These are phyloP conservation scores for Siderastrea radians DNA, from an alignment of 92 coral and sea anemone genomes.

Conservation along the genomic window DNA sequence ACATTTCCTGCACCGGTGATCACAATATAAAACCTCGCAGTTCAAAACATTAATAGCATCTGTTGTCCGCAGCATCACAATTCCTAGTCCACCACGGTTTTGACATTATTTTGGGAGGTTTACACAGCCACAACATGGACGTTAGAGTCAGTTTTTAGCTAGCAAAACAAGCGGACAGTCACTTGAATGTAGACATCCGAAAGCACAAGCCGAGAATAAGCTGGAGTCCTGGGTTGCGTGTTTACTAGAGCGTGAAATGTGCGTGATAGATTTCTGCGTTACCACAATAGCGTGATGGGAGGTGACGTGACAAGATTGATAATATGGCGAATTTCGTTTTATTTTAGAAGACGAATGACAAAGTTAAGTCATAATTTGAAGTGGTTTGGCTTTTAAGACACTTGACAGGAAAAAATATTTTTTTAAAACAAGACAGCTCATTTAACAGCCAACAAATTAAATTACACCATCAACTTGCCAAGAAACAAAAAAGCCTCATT, in stretches of 20 bases:
- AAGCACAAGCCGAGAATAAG: not conserved
- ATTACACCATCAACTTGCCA: not conserved
- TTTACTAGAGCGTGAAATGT: constrained; percentile 29
- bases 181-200: not conserved
- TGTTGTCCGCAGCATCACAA: constrained; percentile 5
- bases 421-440: not conserved
- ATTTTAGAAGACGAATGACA: not conserved
- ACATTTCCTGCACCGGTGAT: constrained; percentile 33
- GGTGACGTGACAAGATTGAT: not conserved
- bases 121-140: not conserved
- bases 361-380: not conserved
- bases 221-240: constrained; percentile 8
- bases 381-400: not conserved
- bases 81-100: not conserved
- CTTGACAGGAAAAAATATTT: not conserved
- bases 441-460: not conserved
- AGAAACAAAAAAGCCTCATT: not conserved
- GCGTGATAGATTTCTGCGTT: constrained; percentile 42
- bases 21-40: not conserved
- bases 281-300: constrained; percentile 19
- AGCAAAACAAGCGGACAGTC: not conserved
- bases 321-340: not conserved
- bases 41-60: constrained; percentile 19
- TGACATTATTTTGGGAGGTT: not conserved
- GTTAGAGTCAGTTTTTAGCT: not conserved